Conservation (phyloP, 1,140 invertebrate species). For the Protaetia brevitarsis region DNA sequence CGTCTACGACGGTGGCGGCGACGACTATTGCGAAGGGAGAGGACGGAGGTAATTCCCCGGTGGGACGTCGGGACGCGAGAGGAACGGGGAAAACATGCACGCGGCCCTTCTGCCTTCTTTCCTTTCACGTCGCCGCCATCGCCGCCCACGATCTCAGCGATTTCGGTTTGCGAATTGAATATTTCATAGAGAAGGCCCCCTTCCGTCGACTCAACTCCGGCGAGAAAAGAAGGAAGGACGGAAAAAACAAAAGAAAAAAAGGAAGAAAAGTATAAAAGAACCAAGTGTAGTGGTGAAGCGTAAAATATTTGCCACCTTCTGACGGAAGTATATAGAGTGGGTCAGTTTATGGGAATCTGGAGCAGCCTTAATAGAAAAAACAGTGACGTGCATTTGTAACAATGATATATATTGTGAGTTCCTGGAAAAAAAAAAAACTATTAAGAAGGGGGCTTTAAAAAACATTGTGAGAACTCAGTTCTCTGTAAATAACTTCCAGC, state of each 20-base stretch:
- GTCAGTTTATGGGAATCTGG: not conserved
- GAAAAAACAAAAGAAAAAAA: not conserved
- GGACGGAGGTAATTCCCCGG: conserved; percentile 6
- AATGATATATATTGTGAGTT: too few species aligned
- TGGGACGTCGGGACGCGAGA: not conserved
- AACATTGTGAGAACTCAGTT: too few species aligned
- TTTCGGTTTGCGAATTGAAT: conserved; percentile 16
- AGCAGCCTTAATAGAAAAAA: too few species aligned
- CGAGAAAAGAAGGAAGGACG: not conserved
- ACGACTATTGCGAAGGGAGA: not conserved
- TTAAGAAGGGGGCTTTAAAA: too few species aligned
- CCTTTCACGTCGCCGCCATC: not conserved
- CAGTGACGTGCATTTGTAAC: too few species aligned
- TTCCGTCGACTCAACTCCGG: not conserved
- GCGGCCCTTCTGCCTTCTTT: conserved; percentile 7
- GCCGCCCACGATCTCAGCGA: conserved; percentile 15
- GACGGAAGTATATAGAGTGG: not conserved
- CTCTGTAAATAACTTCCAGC: too few species aligned
- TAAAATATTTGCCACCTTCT: conserved; percentile 2
- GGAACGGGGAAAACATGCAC: conserved; percentile 3
- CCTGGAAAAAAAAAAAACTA: too few species aligned
- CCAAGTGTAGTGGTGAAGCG: not conserved
- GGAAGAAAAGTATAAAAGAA: not conserved
- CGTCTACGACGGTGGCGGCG: not conserved
- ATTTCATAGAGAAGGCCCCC: not conserved